Conservation (phyloP, 2,888 invertebrate species). For the Synergus itoensis region DNA sequence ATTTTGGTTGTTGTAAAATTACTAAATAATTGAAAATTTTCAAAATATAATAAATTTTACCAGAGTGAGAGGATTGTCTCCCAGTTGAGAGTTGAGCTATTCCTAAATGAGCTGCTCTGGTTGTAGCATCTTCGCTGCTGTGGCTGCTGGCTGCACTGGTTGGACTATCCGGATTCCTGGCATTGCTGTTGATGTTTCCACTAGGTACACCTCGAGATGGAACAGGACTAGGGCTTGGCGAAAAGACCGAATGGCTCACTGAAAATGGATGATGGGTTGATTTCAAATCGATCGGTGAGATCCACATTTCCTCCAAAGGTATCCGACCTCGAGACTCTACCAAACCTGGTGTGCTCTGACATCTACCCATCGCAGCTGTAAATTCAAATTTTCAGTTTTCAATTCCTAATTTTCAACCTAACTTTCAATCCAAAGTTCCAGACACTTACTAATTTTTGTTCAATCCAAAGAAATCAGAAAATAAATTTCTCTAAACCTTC, state of each 20-base stretch:
- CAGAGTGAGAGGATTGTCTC: slow-evolving; percentile 72
- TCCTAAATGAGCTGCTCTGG: slow-evolving; percentile 73
- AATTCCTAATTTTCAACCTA: background rate
- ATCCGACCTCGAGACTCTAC: slow-evolving; percentile 95
- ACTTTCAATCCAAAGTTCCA: background rate
- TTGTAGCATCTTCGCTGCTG: slow-evolving; percentile 75
- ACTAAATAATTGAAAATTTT: background rate
- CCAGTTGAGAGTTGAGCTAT: slow-evolving; percentile 76
- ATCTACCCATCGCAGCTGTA: slow-evolving; percentile 95
- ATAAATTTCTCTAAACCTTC: no score
- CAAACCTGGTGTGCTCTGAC: slow-evolving; percentile 96
- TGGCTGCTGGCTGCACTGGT: slow-evolving; percentile 75
- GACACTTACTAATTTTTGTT: no score
- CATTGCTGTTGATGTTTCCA: slow-evolving; percentile 55
- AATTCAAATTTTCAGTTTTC: slow-evolving; percentile 53
- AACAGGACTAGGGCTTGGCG: slow-evolving; percentile 73
- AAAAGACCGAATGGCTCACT: slow-evolving; percentile 71
- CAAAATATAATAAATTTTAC: slow-evolving; percentile 55
- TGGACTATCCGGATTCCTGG: slow-evolving; percentile 71
- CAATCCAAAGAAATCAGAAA: background rate
- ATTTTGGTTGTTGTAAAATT: no score
- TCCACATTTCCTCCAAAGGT: slow-evolving; percentile 92
- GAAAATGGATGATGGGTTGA: slow-evolving; percentile 63
- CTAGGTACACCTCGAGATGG: slow-evolving; percentile 61
- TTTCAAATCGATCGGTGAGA: slow-evolving; percentile 80